Base-by-base conservation (phyloP, 2,113 vertebrate genomes). In the Dipodomys spectabilis region DNA sequence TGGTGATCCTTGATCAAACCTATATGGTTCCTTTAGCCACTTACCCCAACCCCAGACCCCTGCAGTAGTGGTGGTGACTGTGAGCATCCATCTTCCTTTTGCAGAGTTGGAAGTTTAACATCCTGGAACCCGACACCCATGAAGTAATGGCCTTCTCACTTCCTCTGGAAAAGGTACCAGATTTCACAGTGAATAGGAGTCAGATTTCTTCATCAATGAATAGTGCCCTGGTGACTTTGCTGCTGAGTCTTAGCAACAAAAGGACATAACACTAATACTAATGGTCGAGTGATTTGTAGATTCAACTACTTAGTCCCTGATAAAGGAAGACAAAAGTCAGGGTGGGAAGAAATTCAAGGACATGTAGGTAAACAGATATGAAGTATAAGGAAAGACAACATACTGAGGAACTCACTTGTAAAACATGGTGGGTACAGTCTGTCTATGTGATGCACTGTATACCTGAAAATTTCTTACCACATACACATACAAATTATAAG, bases 1-100 rank as follows among this genome's bases (percentile, higher is more conserved):
- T 72, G 93, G 92, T 93, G 95, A 91, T 88, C 94, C 90, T 95
- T 92, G 94, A 95, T 97, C 86, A 83, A 91, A 75, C 85, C 86
- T 91, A 90, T 85, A 88, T 90, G 90, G 68, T 67, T 96, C 90
- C 96, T 95, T 94, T 96, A 79, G 32, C 3, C 10, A 6, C 68
- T 97, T 95, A 91, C 65, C 53, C 44, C 62, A 86, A 82, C 64
- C 88, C 89, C 78, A 95, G n/a, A 19, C 39, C 45, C 81, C 83
- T 96, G 74, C 53, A 75, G 30, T 23, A 73, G 72, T 82, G 94
- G 88, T 96, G 93, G 65, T 6, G 9, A 93, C 92, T 92, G 87
- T 82, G 78, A 95, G 53, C 77, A 95, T 90, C 79, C 72, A 89
- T 94, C 94, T 96, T 95, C 91, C 90, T 57, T 94, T 71, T 44